Evolutionary conservation across 2,888 invertebrate genomes (phyloP).

Genomic region (Furcula furcula): DNA sequence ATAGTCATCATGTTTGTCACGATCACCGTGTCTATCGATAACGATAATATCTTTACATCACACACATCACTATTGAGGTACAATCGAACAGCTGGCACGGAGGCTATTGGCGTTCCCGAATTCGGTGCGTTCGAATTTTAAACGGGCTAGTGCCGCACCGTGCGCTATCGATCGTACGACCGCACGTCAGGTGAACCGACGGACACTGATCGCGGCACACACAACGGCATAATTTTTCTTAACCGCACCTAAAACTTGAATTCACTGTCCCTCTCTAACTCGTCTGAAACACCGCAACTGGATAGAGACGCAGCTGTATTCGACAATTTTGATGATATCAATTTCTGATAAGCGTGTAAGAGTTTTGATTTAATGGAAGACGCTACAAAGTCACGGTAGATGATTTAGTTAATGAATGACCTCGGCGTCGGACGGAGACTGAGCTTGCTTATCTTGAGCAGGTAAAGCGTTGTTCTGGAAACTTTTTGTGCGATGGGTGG

Average conservation of each 20-base stretch:
- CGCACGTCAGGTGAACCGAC: conserved; percentile 66
- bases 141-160: conserved; percentile 46
- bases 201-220: conserved; percentile 61
- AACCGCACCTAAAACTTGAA: conserved; percentile 61
- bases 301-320: conserved; percentile 55
- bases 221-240: conserved; percentile 53
- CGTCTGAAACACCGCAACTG: conserved; percentile 11
- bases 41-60: conserved; percentile 53
- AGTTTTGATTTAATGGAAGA: conserved; percentile 52
- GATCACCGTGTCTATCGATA: conserved; percentile 61
- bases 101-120: conserved; percentile 45
- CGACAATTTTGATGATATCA: conserved; percentile 44
- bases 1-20: conserved; percentile 87
- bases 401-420: conserved; percentile 39
- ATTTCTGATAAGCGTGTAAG: conserved; percentile 52
- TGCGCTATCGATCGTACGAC: conserved; percentile 58
- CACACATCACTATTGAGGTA: conserved; percentile 64
- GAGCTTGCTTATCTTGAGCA: conserved; percentile 53
- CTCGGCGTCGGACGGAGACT: conserved; percentile 49
- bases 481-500: conserved; percentile 72
- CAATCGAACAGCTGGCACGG: conserved; percentile 28
- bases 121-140: conserved; percentile 47
- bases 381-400: conserved; percentile 36
- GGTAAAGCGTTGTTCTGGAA: conserved; percentile 50
- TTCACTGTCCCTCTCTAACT: conserved; percentile 55